Percentiles rank a stretch among this genome's conserved stretches.
phyloP scores from a whole-genome alignment of 2,113 vertebrate species.

The Eudyptes chrysolophus region DNA sequence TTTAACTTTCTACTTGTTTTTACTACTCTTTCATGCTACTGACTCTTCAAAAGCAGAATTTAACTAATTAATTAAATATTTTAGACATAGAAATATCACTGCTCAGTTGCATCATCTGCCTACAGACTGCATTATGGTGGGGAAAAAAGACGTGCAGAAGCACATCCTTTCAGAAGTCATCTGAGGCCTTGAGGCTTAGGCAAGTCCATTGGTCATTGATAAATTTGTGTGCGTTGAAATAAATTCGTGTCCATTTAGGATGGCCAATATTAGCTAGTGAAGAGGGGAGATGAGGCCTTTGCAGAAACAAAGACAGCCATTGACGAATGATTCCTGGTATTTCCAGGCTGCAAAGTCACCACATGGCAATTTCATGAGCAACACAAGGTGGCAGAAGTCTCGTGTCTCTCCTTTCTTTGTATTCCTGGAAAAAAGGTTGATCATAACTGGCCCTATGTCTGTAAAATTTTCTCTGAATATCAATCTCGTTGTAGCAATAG shows the following conservation, averaged over 20 bases:
- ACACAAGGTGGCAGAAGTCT: background rate
- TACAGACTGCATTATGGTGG: background rate
- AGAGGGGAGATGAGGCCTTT: background rate
- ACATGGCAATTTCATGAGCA: background rate
- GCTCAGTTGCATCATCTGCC: background rate
- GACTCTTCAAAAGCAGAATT: background rate
- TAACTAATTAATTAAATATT: background rate
- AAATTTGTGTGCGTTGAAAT: fast-evolving
- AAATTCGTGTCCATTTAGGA: background rate
- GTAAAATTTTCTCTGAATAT: background rate
- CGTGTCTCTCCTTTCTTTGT: background rate
- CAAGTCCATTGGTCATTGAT: background rate
- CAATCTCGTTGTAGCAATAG: background rate
- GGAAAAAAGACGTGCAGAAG: background rate
- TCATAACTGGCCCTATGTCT: background rate
- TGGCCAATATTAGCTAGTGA: background rate
- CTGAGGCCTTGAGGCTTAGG: background rate
- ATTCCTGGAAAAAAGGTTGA: background rate
- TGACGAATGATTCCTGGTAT: background rate
- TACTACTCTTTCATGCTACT: background rate
- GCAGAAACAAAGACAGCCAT: background rate
- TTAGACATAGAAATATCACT: background rate
- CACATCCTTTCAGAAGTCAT: background rate
- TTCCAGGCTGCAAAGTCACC: background rate
- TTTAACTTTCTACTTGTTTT: background rate